Conservation (phyloP, 2,113 vertebrate species). For the Gnathonemus longibarbis region DNA sequence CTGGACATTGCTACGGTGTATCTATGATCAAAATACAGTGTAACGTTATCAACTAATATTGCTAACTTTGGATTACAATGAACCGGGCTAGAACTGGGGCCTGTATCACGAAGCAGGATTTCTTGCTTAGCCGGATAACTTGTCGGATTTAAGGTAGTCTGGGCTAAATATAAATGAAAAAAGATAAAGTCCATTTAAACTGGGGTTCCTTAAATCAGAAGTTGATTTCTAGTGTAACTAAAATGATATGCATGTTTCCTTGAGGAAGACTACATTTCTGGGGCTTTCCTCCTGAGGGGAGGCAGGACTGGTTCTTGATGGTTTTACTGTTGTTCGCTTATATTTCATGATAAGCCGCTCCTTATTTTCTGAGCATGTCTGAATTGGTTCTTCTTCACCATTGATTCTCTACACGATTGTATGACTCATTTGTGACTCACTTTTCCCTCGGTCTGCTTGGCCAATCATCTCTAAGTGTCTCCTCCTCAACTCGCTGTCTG, state of each 20-base stretch:
- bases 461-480: not conserved
- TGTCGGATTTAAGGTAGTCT: not conserved
- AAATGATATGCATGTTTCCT: not conserved
- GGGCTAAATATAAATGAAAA: not conserved
- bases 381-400: not conserved
- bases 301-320: not conserved
- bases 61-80: not conserved
- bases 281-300: not conserved
- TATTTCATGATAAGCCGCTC: not conserved
- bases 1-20: no score
- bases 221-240: not conserved
- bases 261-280: not conserved
- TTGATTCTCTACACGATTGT: not conserved
- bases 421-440: not conserved
- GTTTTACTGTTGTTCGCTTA: not conserved
- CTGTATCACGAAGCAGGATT: not conserved
- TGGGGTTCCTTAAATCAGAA: no score
- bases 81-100: not conserved
- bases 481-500: not conserved
- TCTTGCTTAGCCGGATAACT: not conserved
- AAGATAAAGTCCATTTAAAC: not conserved
- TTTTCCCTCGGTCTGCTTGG: not conserved
- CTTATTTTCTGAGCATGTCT: not conserved
- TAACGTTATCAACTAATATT: not conserved
- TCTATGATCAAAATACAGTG: no score